Percentiles rank a stretch among this genome's conserved stretches.
Evolutionary conservation across 1,140 invertebrate genomes (phyloP).

Genomic region (Pseudomyrmex cubaensis): DNA sequence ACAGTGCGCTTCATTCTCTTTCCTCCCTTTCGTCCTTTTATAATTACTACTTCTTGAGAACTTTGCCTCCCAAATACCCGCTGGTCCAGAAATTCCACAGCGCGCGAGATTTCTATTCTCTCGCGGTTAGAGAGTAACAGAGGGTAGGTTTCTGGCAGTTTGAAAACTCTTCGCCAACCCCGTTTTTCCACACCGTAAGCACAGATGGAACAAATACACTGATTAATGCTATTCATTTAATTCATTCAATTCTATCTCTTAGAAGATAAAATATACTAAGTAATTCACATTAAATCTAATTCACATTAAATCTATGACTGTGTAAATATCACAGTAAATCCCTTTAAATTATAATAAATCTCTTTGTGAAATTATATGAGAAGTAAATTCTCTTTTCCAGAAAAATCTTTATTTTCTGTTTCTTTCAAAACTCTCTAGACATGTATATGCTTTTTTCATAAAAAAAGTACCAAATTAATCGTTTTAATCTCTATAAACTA

Average conservation of each 20-base stretch:
- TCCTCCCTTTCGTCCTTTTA: conserved; percentile 3
- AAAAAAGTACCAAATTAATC: too few relatives aligned
- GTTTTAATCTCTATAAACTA: neutral
- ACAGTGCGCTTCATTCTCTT: conserved; percentile 15
- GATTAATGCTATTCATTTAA: neutral
- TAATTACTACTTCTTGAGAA: conserved; percentile 35
- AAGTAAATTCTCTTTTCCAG: neutral
- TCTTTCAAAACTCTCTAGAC: neutral
- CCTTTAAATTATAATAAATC: too few relatives aligned
- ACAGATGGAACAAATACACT: conserved; percentile 9
- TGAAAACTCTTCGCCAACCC: neutral
- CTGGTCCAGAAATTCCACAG: conserved; percentile 37
- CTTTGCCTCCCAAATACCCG: neutral
- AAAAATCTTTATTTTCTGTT: neutral
- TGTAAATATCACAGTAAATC: too few relatives aligned
- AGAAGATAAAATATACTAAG: neutral
- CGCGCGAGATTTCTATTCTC: conserved; percentile 30
- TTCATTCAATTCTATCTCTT: neutral
- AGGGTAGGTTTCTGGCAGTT: conserved; percentile 1
- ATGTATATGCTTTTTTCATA: too few relatives aligned
- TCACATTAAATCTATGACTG: too few relatives aligned
- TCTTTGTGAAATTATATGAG: neutral
- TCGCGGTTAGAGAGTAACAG: neutral
- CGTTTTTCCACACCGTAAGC: neutral
- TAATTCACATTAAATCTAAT: neutral